Evolutionary conservation across 2,797 vertebrate genomes (phyloP).

Genomic region (Notolepis coatsorum): DNA sequence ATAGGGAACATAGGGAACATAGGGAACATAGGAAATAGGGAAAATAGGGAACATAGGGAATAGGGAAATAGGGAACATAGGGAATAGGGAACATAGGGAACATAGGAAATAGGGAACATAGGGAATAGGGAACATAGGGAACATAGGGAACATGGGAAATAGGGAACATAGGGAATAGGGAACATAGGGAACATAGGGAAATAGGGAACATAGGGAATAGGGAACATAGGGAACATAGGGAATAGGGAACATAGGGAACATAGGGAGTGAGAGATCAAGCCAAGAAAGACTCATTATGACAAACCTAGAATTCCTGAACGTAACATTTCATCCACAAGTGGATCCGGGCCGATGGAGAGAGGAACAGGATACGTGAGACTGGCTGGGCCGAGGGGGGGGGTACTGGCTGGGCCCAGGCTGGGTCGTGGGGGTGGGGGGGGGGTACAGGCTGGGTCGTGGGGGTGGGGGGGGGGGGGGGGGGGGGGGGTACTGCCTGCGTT

Average conservation of each 20-base stretch:
- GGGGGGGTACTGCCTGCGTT: conserved; percentile 23
- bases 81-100: too few relatives aligned
- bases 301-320: conserved; percentile 10
- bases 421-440: neutral
- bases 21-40: too few relatives aligned
- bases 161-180: neutral
- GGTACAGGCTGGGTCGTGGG: conserved; percentile 7
- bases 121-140: too few relatives aligned
- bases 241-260: neutral
- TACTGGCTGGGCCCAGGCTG: neutral
- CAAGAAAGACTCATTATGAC: neutral
- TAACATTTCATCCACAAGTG: conserved; percentile 30
- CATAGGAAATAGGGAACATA: conserved; percentile 7
- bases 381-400: neutral
- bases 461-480: neutral
- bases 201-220: too few relatives aligned
- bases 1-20: too few relatives aligned
- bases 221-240: neutral
- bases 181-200: too few relatives aligned
- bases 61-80: too few relatives aligned
- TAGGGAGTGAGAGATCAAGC: conserved; percentile 17
- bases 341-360: conserved; percentile 28
- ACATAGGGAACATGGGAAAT: neutral
- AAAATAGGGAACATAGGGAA: too few relatives aligned
- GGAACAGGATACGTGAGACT: conserved; percentile 21